Percentiles rank a stretch among this genome's conserved stretches.
phyloP scores from a whole-genome alignment of 2,797 vertebrate species.

The Hoplostethus atlanticus region DNA sequence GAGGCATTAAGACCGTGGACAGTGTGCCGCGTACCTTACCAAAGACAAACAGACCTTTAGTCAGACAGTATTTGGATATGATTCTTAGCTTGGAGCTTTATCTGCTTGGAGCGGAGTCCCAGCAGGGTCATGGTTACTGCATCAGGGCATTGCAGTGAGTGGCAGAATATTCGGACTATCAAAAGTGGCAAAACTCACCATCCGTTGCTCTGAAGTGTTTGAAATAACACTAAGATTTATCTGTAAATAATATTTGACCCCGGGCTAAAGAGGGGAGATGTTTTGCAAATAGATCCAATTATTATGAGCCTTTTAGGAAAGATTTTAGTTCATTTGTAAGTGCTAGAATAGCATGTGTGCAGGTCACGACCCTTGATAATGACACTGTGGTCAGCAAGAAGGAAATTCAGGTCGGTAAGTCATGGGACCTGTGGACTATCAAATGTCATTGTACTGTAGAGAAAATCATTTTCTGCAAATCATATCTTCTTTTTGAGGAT shows the following conservation, averaged over 20 bases:
- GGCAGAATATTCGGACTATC: neutral
- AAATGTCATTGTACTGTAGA: too few species aligned
- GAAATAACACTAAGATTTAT: neutral
- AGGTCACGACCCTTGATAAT: constrained; percentile 4
- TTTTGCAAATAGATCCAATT: neutral
- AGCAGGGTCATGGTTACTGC: neutral
- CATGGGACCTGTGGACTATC: too few species aligned
- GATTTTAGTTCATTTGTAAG: neutral
- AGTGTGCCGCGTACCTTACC: neutral
- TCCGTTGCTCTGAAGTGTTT: neutral
- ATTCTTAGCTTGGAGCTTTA: too few species aligned
- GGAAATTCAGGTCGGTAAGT: neutral
- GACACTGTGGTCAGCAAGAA: neutral
- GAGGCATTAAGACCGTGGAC: constrained; percentile 66
- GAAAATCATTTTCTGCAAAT: too few species aligned
- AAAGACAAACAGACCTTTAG: neutral
- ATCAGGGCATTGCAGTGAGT: neutral
- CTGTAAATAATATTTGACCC: constrained; percentile 4
- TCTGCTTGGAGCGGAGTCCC: neutral
- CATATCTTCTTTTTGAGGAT: too few species aligned
- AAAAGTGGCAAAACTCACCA: neutral
- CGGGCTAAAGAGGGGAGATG: neutral
- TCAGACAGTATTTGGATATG: too few species aligned
- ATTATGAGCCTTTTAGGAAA: constrained; percentile 2
- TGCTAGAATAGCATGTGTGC: neutral